Conservation (phyloP, 2,888 invertebrate species). For the Rhamnusium bicolor region DNA sequence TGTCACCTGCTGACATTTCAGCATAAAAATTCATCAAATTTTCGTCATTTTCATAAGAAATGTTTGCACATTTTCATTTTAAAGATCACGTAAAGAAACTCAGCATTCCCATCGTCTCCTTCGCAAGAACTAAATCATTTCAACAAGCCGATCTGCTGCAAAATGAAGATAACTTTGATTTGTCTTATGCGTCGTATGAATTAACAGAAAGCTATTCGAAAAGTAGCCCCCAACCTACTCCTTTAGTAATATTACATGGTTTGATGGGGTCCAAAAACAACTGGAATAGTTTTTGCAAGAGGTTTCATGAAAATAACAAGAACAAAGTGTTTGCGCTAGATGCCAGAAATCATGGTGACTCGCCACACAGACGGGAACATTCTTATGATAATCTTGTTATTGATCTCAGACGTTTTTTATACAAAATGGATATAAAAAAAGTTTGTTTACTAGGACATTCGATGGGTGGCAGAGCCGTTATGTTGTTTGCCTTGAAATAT, state of each 20-base stretch:
- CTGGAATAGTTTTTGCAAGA: constrained; percentile 88
- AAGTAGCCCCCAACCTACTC: constrained; percentile 69
- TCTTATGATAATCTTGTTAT: constrained; percentile 83
- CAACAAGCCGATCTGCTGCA: constrained; percentile 14
- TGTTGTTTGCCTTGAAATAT: constrained; percentile 85
- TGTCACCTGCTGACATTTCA: constrained; percentile 4
- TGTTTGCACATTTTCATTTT: constrained; percentile 40
- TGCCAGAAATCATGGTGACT: constrained; percentile 96
- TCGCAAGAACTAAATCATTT: constrained; percentile 30
- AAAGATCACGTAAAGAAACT: constrained; percentile 37
- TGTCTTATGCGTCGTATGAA: constrained; percentile 82
- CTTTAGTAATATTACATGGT: constrained; percentile 90
- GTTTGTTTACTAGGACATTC: constrained; percentile 89
- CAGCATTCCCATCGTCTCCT: not conserved
- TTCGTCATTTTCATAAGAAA: constrained; percentile 43
- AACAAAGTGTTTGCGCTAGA: constrained; percentile 87
- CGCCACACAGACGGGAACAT: constrained; percentile 84
- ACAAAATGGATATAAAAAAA: constrained; percentile 77
- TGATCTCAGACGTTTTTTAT: constrained; percentile 81
- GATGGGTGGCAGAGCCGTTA: constrained; percentile 95
- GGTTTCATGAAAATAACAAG: constrained; percentile 73
- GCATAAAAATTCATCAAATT: constrained; percentile 39
- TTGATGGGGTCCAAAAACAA: constrained; percentile 90
- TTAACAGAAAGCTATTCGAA: constrained; percentile 63
- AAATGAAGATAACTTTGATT: constrained; percentile 49